These are phyloP conservation scores for Druon quercuslanigerum DNA, from an alignment of 1,140 invertebrate species.

Conservation along the genomic window DNA sequence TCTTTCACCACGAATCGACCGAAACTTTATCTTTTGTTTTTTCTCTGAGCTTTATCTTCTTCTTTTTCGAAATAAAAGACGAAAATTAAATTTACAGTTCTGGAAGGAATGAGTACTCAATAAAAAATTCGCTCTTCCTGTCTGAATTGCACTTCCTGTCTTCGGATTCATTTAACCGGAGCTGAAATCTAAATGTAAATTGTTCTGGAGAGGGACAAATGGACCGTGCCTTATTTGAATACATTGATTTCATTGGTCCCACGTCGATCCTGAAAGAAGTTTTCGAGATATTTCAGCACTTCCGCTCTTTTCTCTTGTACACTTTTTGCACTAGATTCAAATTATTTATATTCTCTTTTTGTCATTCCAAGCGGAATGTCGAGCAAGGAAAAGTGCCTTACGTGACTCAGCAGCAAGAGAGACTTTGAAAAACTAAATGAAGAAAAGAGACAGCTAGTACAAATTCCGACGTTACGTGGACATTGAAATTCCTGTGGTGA, in stretches of 20 bases:
- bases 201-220: constrained; percentile 13
- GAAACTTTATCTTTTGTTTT: too few relatives aligned
- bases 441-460: background rate
- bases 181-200: constrained; percentile 28
- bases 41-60: too few relatives aligned
- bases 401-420: constrained; percentile 9
- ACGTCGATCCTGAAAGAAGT: background rate
- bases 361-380: background rate
- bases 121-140: background rate
- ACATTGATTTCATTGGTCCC: constrained; percentile 28
- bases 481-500: constrained; percentile 14
- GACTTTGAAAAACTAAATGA: background rate
- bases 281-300: background rate
- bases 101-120: background rate
- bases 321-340: constrained; percentile 1
- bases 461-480: constrained; percentile 15
- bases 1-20: too few relatives aligned
- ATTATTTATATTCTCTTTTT: constrained; percentile 21
- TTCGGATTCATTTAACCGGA: background rate
- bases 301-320: background rate
- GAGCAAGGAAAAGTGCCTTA: background rate
- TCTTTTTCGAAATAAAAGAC: background rate
- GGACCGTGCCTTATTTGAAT: constrained; percentile 22
- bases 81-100: background rate
- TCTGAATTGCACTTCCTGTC: background rate